Conservation (phyloP, 2,113 vertebrate species). For the Melanotaenia duboulayi region DNA sequence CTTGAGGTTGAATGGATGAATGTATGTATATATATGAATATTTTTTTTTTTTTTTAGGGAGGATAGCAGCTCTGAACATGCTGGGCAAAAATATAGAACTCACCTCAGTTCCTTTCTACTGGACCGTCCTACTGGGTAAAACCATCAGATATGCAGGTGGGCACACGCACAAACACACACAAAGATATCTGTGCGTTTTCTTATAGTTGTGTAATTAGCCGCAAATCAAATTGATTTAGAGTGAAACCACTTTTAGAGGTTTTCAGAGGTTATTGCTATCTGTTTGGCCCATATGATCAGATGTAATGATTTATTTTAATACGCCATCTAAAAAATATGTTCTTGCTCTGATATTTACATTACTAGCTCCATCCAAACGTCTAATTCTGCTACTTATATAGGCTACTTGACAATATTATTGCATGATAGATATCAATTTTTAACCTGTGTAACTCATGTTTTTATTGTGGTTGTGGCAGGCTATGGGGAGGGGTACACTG, state of each 20-base stretch:
- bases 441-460: neutral
- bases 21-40: too few species aligned
- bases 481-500: constrained; percentile 85
- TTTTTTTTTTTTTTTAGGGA: constrained; percentile 69
- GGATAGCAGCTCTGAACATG: constrained; percentile 86
- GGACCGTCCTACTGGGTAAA: constrained; percentile 84
- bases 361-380: neutral
- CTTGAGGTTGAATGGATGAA: too few species aligned
- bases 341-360: too few species aligned
- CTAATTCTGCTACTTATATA: neutral
- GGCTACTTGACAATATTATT: too few species aligned
- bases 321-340: too few species aligned
- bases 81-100: constrained; percentile 73
- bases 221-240: neutral
- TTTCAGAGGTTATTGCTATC: neutral
- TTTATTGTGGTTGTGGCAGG: constrained; percentile 69
- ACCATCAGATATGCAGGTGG: constrained; percentile 87
- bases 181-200: neutral
- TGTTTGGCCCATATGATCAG: too few species aligned
- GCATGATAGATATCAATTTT: too few species aligned
- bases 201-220: too few species aligned
- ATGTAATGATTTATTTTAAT: too few species aligned
- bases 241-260: neutral
- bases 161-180: neutral
- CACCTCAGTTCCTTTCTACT: constrained; percentile 87